phyloP scores from a whole-genome alignment of 2,888 invertebrate genomes.

The Gibbula magus region DNA sequence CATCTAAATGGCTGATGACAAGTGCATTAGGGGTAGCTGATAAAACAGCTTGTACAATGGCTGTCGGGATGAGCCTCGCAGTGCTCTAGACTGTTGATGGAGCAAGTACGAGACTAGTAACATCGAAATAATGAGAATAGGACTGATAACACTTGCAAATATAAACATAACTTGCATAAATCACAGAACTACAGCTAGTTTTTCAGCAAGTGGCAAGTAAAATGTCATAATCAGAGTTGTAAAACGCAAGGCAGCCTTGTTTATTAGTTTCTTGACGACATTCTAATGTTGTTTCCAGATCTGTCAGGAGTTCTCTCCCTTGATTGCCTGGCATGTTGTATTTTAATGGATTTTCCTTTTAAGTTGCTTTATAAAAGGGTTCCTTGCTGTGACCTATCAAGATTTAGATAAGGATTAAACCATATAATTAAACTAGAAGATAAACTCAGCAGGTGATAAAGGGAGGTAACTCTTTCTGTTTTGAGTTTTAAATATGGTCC shows the following conservation, averaged over 20 bases:
- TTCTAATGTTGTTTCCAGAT: not conserved
- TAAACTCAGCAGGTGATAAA: not conserved
- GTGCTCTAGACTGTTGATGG: too few relatives aligned
- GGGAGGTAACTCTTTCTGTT: not conserved
- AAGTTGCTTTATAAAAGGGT: not conserved
- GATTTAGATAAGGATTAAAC: constrained; percentile 6
- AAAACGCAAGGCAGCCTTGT: not conserved
- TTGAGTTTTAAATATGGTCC: too few relatives aligned
- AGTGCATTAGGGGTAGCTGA: constrained; percentile 6
- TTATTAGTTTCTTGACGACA: not conserved
- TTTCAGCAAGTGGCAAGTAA: not conserved
- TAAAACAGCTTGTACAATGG: not conserved
- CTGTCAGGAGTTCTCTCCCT: not conserved
- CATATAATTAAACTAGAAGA: not conserved
- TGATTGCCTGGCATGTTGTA: not conserved
- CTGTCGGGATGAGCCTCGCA: not conserved
- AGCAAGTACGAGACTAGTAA: too few relatives aligned
- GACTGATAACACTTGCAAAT: not conserved
- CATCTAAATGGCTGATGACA: not conserved
- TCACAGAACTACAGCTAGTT: not conserved
- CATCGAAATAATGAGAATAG: too few relatives aligned
- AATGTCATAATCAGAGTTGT: constrained; percentile 13
- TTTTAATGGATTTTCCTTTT: not conserved
- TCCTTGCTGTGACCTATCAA: not conserved
- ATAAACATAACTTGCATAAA: not conserved